Evolutionary conservation across 2,888 invertebrate species (phyloP).

Genomic region (Pseudococcus longispinus): DNA sequence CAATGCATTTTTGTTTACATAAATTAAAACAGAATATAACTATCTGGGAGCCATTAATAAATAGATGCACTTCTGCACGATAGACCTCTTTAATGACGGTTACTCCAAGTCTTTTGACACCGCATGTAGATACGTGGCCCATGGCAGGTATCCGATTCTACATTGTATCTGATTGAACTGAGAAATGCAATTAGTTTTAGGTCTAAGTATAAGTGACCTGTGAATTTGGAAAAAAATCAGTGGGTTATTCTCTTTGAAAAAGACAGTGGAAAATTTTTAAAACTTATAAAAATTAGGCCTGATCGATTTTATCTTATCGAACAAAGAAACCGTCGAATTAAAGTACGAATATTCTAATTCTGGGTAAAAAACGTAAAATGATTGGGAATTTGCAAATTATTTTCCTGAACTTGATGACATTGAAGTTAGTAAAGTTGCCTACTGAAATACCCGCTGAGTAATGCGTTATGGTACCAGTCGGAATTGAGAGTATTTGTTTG

Average conservation of each 20-base stretch:
- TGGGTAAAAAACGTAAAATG: background rate
- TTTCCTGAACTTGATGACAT: background rate
- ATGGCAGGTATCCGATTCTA: background rate
- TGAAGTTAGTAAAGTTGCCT: background rate
- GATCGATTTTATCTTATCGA: no score
- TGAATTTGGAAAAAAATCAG: background rate
- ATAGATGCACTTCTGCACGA: background rate
- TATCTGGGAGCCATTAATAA: background rate
- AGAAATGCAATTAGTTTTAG: background rate
- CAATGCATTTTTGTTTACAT: conserved; percentile 35
- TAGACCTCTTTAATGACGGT: background rate
- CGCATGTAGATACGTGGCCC: background rate
- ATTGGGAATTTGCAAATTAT: background rate
- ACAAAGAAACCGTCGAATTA: no score
- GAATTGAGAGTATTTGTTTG: background rate
- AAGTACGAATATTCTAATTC: background rate
- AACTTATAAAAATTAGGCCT: no score
- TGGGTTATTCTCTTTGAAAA: background rate
- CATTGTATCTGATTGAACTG: background rate
- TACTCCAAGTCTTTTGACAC: background rate
- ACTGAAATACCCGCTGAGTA: background rate
- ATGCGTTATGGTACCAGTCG: background rate
- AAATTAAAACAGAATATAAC: background rate
- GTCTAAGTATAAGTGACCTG: background rate
- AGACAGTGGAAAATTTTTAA: no score